phyloP scores from a whole-genome alignment of 2,888 invertebrate genomes.

The Globia sparganii region DNA sequence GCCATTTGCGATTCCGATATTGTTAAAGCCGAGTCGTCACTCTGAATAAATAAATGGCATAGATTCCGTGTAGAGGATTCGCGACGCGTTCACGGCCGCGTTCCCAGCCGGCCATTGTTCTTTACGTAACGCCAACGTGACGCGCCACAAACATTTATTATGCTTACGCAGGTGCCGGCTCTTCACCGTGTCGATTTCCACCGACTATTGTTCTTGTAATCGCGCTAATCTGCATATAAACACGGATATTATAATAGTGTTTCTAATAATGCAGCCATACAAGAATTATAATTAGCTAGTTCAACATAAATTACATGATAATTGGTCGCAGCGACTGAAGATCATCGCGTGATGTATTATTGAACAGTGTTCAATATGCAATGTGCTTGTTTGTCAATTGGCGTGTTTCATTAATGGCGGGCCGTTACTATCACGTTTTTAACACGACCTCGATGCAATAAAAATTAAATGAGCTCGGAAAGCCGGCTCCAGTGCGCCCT shows the following conservation, averaged over 20 bases:
- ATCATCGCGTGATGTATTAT: constrained; percentile 53
- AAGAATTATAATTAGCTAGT: constrained; percentile 61
- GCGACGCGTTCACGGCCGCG: constrained; percentile 85
- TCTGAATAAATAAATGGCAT: constrained; percentile 82
- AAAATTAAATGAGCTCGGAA: constrained; percentile 67
- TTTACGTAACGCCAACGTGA: constrained; percentile 85
- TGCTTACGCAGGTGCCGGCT: constrained; percentile 80
- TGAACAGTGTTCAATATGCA: constrained; percentile 47
- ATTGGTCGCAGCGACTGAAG: constrained; percentile 48
- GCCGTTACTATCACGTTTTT: constrained; percentile 52
- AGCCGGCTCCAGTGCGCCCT: constrained; percentile 60
- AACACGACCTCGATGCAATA: constrained; percentile 63
- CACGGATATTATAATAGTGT: constrained; percentile 64
- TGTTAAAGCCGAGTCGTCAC: constrained; percentile 81
- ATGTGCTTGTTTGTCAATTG: constrained; percentile 60
- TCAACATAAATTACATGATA: constrained; percentile 60
- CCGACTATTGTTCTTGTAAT: constrained; percentile 81
- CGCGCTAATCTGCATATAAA: constrained; percentile 71
- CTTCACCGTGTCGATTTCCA: constrained; percentile 84
- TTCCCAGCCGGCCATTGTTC: constrained; percentile 87
- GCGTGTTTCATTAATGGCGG: constrained; percentile 50
- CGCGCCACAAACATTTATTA: constrained; percentile 75
- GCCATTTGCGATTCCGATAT: constrained; percentile 84
- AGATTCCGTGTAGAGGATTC: constrained; percentile 75
- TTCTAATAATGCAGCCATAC: constrained; percentile 61